phyloP scores from a whole-genome alignment of 2,797 vertebrate species.

The Spea hammondii region DNA sequence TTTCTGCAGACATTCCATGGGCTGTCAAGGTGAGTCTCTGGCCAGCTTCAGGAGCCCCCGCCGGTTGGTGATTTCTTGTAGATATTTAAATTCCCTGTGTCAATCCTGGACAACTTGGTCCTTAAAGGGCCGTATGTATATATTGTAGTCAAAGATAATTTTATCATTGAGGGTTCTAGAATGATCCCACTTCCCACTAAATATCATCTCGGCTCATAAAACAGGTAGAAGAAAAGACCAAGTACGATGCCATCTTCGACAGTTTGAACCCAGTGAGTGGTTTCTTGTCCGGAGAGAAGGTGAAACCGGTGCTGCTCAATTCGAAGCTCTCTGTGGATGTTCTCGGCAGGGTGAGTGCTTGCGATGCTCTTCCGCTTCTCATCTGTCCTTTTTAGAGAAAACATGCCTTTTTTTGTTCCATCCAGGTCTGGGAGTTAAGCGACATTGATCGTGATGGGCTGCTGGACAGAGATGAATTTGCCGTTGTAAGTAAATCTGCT shows the following conservation, averaged over 20 bases:
- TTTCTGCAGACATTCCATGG: conserved; percentile 80
- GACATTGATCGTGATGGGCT: conserved; percentile 96
- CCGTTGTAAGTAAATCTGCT: conserved; percentile 77
- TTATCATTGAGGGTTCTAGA: no score
- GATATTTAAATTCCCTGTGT: no score
- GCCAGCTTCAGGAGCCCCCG: no score
- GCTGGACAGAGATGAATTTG: conserved; percentile 96
- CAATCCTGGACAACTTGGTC: no score
- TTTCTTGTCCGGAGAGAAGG: conserved; percentile 91
- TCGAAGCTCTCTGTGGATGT: conserved; percentile 96
- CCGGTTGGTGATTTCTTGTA: no score
- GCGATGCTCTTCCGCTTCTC: neutral
- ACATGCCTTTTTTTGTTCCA: conserved; percentile 12
- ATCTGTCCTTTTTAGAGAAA: neutral
- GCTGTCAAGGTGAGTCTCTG: conserved; percentile 83
- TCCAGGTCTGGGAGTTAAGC: conserved; percentile 95
- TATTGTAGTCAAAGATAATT: no score
- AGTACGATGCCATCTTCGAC: conserved; percentile 95
- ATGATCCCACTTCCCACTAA: neutral
- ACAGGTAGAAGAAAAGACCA: conserved; percentile 92
- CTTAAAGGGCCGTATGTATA: no score
- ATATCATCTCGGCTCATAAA: conserved; percentile 17
- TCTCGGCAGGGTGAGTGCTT: conserved; percentile 84
- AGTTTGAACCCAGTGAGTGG: conserved; percentile 87
- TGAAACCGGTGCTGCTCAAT: conserved; percentile 97